Evolutionary conservation across 35 echinoderm and acorn worm genomes (phyloP).

Genomic region (Chiridota heheva): DNA sequence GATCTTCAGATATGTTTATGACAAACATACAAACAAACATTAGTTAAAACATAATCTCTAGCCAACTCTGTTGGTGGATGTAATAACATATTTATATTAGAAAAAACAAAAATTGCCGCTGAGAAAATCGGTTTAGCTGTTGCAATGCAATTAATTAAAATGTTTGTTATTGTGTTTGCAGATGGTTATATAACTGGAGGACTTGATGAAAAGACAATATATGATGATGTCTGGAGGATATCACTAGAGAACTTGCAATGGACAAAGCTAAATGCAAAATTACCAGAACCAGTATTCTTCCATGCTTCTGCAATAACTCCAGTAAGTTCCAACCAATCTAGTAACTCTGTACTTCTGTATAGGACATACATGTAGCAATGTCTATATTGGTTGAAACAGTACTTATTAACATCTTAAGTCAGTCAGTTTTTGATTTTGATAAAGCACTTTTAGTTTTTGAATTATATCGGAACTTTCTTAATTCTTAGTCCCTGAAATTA

Average conservation of each 20-base stretch:
- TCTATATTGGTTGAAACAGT: not conserved
- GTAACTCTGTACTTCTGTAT: not conserved
- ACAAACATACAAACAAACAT: too few relatives aligned
- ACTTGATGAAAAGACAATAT: constrained; percentile 64
- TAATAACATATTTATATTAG: too few relatives aligned
- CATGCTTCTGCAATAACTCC: constrained; percentile 92
- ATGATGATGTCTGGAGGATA: constrained; percentile 86
- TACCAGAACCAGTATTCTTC: constrained; percentile 86
- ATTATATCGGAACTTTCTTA: not conserved
- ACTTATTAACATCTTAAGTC: not conserved
- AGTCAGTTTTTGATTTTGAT: not conserved
- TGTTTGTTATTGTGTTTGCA: constrained; percentile 28
- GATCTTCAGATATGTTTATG: too few relatives aligned
- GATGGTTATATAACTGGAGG: constrained; percentile 91
- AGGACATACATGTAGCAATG: not conserved
- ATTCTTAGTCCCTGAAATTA: too few relatives aligned
- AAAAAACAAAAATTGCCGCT: too few relatives aligned
- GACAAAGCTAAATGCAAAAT: constrained; percentile 62
- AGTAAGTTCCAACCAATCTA: constrained; percentile 46
- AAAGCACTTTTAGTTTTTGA: not conserved
- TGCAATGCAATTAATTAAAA: not conserved
- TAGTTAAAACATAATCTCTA: too few relatives aligned
- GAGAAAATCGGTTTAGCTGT: not conserved
- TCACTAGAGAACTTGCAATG: constrained; percentile 58
- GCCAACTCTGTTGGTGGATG: too few relatives aligned